These are phyloP conservation scores for Harpagoxenus sublaevis DNA, from an alignment of 2,888 invertebrate genomes.

Conservation along the genomic window DNA sequence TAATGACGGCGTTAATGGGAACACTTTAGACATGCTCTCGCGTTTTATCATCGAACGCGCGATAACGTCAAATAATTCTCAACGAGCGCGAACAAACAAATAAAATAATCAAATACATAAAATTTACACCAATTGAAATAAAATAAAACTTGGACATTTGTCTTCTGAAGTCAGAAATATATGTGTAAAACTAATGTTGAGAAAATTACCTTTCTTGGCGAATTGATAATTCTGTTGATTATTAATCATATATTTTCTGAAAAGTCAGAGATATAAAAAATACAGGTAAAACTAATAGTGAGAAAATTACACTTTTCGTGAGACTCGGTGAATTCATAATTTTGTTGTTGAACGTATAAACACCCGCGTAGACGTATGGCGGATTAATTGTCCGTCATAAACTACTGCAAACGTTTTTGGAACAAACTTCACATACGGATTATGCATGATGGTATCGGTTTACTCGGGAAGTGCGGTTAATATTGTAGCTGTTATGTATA, in stretches of 20 bases:
- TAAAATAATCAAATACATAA: not conserved
- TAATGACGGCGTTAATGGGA: constrained; percentile 33
- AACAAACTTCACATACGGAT: not conserved
- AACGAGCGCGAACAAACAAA: not conserved
- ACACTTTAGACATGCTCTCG: not conserved
- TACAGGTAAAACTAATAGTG: not conserved
- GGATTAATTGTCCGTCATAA: constrained; percentile 4
- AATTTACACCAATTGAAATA: not conserved
- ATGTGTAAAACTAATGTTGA: not conserved
- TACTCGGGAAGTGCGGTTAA: not conserved
- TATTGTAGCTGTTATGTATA: not conserved
- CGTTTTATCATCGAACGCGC: not conserved
- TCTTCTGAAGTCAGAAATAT: not conserved
- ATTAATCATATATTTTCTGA: not conserved
- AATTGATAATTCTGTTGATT: not conserved
- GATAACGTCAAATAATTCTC: not conserved
- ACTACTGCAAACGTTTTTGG: not conserved
- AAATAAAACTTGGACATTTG: not conserved
- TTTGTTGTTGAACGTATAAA: not conserved
- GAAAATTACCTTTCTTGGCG: not conserved
- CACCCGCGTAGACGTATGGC: not conserved
- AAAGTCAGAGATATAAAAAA: not conserved
- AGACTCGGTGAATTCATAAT: not conserved
- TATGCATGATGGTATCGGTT: constrained; percentile 1
- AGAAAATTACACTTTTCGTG: not conserved